Base-by-base conservation (phyloP, 2,888 invertebrate genomes). In the Melanotus villosus region DNA sequence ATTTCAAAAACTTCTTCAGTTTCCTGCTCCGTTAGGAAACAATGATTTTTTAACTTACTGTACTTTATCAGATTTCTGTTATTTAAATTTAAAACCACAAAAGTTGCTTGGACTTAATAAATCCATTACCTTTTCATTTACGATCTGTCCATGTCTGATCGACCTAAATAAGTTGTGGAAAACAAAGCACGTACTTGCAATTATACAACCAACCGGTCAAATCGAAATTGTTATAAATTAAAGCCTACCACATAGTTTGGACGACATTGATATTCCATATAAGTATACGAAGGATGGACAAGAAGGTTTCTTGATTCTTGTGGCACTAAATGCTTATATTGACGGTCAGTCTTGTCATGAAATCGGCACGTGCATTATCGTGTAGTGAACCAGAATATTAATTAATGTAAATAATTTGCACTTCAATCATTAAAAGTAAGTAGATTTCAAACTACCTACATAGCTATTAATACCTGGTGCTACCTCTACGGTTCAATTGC, bases 231-330 rank as follows among this genome's bases (percentile, higher is more conserved):
- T 5, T 41, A 16, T 57, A 36, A 47, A 65, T 65, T 65, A 32
- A 47, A 65, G 50, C 65, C 59, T 26, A 59, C 59, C 16, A 32
- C 26, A 64, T 26, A 21, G 6, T 58, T 63, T 57, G 38, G 41
- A 36, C 52, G 68, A 43, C 68, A 68, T 68, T 68, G 68, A 68
- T 34, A 45, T 56, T 52, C 68, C 64, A 58, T 68, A 68, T 68
- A 68, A 57, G 68, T 45, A 41, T 18, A 16, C 50, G 63, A 56
- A 62, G 58, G 58, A 65, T 65, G 65, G 50, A 50, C 65, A 26
- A 32, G 50, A 14, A 50, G 59, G 43, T 34, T 30, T 41, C 26
- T 52, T 30, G 23, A 41, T 54, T 30, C 32, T 64, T 26, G 57
- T 23, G 34, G 65, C 65, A 56, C 65, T 45, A 34, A 56, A 30